Evolutionary conservation across 2,113 vertebrate genomes (phyloP).

Genomic region (Bubo scandiacus): DNA sequence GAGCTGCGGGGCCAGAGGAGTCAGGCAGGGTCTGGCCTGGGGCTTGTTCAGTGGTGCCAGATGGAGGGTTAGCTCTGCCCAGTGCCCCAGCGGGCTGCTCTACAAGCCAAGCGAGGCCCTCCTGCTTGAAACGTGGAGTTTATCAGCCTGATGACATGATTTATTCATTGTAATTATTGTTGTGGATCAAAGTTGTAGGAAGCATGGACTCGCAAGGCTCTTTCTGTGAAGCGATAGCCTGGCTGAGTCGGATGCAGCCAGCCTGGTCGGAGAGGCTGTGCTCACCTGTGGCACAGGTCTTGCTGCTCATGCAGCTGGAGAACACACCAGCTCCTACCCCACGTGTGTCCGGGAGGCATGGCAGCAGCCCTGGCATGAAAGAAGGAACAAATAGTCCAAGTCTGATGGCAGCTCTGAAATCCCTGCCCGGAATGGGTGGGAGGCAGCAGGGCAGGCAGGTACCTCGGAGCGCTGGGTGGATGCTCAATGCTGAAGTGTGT

Average conservation of each 20-base stretch:
- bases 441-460: neutral
- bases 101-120: neutral
- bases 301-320: neutral
- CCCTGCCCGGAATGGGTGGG: neutral
- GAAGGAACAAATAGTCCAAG: neutral
- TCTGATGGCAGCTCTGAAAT: neutral
- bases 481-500: rapidly evolving
- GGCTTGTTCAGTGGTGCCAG: rapidly evolving
- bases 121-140: neutral
- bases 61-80: neutral
- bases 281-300: neutral
- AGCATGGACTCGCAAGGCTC: rapidly evolving
- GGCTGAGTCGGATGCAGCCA: neutral
- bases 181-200: neutral
- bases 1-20: neutral
- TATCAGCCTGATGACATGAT: neutral
- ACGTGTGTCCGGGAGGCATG: no score
- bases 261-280: rapidly evolving
- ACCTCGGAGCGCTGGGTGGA: neutral
- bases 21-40: neutral
- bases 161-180: neutral
- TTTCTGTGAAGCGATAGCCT: neutral
- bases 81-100: neutral
- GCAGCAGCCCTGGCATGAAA: neutral
- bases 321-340: neutral